Percentiles rank a stretch among this genome's conserved stretches.
Conservation (phyloP, 2,113 vertebrate species). For the Ovis aries region DNA sequence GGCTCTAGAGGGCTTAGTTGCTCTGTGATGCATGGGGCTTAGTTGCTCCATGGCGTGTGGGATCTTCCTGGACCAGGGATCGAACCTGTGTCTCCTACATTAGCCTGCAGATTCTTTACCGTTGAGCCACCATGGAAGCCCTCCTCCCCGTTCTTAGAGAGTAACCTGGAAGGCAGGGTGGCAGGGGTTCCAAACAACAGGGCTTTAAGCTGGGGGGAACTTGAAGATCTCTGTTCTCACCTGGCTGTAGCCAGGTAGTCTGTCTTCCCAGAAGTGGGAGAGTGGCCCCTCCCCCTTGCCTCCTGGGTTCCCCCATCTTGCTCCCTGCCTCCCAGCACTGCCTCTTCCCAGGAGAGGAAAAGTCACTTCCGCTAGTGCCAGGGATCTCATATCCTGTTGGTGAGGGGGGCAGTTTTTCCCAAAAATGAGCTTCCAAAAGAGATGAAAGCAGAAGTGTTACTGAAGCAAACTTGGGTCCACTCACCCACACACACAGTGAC, state of each 20-base stretch:
- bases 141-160: neutral
- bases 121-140: neutral
- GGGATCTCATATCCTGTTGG: neutral
- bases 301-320: neutral
- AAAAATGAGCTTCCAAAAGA: neutral
- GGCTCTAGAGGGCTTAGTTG: neutral
- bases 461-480: neutral
- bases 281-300: neutral
- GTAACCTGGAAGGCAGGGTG: neutral
- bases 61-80: neutral
- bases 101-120: neutral
- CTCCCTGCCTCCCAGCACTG: neutral
- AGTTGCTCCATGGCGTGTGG: neutral
- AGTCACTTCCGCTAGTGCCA: neutral
- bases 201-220: neutral
- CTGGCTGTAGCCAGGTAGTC: neutral
- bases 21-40: neutral
- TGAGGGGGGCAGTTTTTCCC: neutral
- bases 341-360: neutral
- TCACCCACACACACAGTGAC: neutral
- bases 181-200: neutral
- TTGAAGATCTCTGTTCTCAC: accelerated
- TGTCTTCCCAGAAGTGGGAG: neutral
- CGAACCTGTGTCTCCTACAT: neutral
- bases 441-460: neutral